Evolutionary conservation across 2,888 invertebrate genomes (phyloP).

Genomic region (Parelbella ahira): DNA sequence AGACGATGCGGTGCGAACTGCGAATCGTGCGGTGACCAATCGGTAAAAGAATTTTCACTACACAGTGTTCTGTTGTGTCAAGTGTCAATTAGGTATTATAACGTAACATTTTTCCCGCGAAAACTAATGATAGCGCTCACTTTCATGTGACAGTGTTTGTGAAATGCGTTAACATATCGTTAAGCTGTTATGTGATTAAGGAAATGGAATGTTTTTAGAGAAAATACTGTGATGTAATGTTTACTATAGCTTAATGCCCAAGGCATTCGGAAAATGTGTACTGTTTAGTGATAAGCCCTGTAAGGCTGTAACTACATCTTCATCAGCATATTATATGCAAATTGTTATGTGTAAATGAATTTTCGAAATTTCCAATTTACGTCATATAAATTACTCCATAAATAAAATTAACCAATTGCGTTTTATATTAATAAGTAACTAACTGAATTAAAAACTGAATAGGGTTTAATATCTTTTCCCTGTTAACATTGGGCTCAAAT

Average conservation of each 20-base stretch:
- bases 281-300: too few species aligned
- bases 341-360: too few species aligned
- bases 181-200: constrained; percentile 1
- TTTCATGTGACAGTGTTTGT: constrained; percentile 19
- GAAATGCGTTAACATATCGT: constrained; percentile 9
- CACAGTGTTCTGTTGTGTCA: constrained; percentile 17
- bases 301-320: not conserved
- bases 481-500: too few species aligned
- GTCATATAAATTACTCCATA: too few species aligned
- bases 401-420: too few species aligned
- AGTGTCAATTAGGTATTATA: not conserved
- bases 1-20: constrained; percentile 22
- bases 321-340: too few species aligned
- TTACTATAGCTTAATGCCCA: not conserved
- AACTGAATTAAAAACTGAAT: too few species aligned
- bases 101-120: constrained; percentile 17
- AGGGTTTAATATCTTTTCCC: too few species aligned
- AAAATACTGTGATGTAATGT: constrained; percentile 4
- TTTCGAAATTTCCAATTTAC: too few species aligned
- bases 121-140: constrained; percentile 8
- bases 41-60: constrained; percentile 35
- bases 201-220: constrained; percentile 8
- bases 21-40: constrained; percentile 26
- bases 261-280: too few species aligned
- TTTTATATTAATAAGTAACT: too few species aligned